Evolutionary conservation across 2,113 vertebrate species (phyloP), one percentile per base, ranked within the genome.

Genomic region (Podilymbus podiceps): DNA sequence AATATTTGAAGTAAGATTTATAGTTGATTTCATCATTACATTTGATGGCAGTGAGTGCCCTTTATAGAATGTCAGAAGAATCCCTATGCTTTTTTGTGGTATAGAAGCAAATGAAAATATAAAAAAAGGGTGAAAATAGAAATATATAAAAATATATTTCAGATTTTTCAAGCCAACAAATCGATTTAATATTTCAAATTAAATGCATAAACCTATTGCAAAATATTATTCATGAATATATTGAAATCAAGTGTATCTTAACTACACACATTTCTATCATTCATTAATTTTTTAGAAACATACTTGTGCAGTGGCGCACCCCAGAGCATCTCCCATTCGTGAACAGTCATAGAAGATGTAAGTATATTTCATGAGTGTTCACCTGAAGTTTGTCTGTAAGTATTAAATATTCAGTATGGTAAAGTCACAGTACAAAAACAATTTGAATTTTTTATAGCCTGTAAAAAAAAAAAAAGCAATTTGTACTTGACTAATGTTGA

Each of bases 371-470:
- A 2, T 50, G 8, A 67, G 11, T 82, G 13, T 79, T 85, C 76
- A 40, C 47, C 68, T 87, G 18, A 80, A 56, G 38, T 40, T 78
- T 87, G 23, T 77, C 60, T 84, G 3, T 49, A 68, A 60, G 40
- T 72, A 69, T 95, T 81, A 95, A 93, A 76, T 62, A 93, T 80
- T 76, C 27, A 83, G 17, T 46, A 25, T 40, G 47, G 35, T 85
- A 68, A 77, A 85, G 47, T 77, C 68, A 92, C 22, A 55, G 72
- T 63, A 50, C 47, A 88, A 79, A 91, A 62, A 25, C 25, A 52
- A 33, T 92, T 69, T 90, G 30, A 76, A 85, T 95, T 85, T 95
- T 94, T 92, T 93, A 90, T 85, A 80, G 42, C 40, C 28, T 85
- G 33, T 23, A 27, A 64, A 55, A 90, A 79, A 27, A 64, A 52